These are phyloP conservation scores for Brachionus manjavacas DNA, from an alignment of 1,140 invertebrate species.

Conservation along the genomic window DNA sequence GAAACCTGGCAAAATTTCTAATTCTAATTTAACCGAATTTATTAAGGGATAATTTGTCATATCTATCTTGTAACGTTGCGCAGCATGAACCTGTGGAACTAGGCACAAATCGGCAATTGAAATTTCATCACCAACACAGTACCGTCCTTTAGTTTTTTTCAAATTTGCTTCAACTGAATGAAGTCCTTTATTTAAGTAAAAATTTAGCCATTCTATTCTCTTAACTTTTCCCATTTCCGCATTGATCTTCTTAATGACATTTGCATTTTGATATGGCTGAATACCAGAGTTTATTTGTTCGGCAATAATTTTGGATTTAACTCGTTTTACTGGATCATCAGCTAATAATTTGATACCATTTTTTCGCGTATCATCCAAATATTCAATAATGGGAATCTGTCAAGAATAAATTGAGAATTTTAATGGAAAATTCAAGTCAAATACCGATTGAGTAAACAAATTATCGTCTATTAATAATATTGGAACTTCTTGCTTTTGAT, in stretches of 20 bases:
- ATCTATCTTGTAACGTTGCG: background rate
- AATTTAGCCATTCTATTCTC: conserved; percentile 70
- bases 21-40: background rate
- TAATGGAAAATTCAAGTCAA: background rate
- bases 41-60: background rate
- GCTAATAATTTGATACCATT: conserved; percentile 70
- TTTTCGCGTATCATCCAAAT: conserved; percentile 83
- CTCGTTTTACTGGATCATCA: conserved; percentile 73
- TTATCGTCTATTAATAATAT: background rate
- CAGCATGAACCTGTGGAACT: conserved; percentile 75
- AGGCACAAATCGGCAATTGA: conserved; percentile 89
- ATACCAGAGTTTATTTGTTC: conserved; percentile 84
- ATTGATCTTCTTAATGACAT: conserved; percentile 59
- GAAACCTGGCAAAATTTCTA: conserved; percentile 3
- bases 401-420: background rate
- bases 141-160: conserved; percentile 78
- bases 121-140: conserved; percentile 85
- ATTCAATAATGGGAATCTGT: conserved; percentile 80
- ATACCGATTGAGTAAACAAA: conserved; percentile 29
- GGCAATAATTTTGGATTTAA: conserved; percentile 65
- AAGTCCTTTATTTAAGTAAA: conserved; percentile 83
- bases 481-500: conserved; percentile 42
- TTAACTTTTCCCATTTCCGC: conserved; percentile 46
- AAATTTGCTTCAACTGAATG: conserved; percentile 77
- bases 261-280: conserved; percentile 88